Evolutionary conservation across 2,888 invertebrate species (phyloP).

Genomic region (Tipula unca): DNA sequence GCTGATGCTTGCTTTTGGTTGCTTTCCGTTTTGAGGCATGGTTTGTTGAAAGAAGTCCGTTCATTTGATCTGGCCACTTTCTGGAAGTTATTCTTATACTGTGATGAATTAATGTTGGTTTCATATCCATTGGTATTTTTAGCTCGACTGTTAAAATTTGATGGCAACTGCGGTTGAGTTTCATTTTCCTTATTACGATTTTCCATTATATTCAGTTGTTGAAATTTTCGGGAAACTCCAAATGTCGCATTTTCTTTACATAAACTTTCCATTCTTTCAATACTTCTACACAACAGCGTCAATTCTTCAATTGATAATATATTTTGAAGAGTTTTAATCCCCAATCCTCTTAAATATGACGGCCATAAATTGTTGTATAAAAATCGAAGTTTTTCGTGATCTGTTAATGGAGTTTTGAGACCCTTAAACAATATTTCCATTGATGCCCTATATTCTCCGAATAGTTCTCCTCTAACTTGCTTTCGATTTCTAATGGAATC

Average conservation of each 20-base stretch:
- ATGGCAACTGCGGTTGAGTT: too few relatives aligned
- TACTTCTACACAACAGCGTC: neutral
- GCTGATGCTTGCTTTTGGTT: too few relatives aligned
- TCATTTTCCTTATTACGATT: neutral
- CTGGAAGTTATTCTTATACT: neutral
- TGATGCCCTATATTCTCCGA: neutral
- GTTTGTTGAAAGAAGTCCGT: too few relatives aligned
- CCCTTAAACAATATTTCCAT: neutral
- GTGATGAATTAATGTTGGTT: too few relatives aligned
- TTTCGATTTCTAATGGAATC: neutral
- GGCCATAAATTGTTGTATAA: neutral
- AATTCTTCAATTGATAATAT: neutral
- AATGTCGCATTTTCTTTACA: neutral
- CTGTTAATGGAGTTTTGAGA: neutral
- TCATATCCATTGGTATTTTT: too few relatives aligned
- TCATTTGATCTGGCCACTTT: too few relatives aligned
- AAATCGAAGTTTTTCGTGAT: neutral
- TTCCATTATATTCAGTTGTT: neutral
- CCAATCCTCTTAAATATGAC: too few relatives aligned
- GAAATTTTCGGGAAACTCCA: neutral
- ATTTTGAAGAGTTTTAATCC: neutral
- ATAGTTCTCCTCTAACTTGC: too few relatives aligned
- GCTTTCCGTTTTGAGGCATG: too few relatives aligned
- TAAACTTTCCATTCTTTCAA: neutral
- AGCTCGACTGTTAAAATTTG: too few relatives aligned